Base-by-base conservation (phyloP, 2,888 invertebrate genomes). In the Dryobotodes eremita region DNA sequence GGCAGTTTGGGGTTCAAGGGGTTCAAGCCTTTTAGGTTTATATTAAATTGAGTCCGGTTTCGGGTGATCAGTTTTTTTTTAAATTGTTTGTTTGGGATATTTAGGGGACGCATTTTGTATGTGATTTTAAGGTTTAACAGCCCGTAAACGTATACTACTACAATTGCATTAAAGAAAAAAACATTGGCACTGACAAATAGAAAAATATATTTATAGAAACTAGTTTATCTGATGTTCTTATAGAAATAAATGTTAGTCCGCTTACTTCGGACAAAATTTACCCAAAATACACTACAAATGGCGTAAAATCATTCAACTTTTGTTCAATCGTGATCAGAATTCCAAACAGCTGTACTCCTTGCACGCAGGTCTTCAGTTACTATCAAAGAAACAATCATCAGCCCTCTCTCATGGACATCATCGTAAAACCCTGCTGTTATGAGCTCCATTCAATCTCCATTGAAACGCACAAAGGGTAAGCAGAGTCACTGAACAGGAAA, bases 361-460 rank as follows among this genome's bases (percentile, higher is more conserved):
- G 42, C 0, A 46, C n/a, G 10, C 57, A 57, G 62, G n/a, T 61
- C 57, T 61, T 75, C 53, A 55, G 61, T 13, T 55, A 42, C 70
- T 42, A 77, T 36, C 59, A 73, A 57, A 46, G 72, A 76, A 79
- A 74, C 72, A 83, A 86, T 85, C 55, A 76, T 83, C 75, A 75
- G 65, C 5, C 31, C 62, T 26, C 62, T 66, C 61, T 71, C 84
- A 46, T 64, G 50, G 62, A 71, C 75, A 79, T 85, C 86, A 86
- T 79, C 84, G 84, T 86, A 85, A 83, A 86, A 83, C 74, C 75
- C 57, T 42, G 75, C 72, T 70, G 74, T 71, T 86, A 86, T 59
- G 80, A 64, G 69, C 65, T 78, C 62, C 79, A 84, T 86, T 84
- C 74, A 77, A 82, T 76, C 87, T 75, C 79, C 89, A 78, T 88